Evolutionary conservation across 1,140 invertebrate species (phyloP).

Genomic region (Bilobella aurantiaca): DNA sequence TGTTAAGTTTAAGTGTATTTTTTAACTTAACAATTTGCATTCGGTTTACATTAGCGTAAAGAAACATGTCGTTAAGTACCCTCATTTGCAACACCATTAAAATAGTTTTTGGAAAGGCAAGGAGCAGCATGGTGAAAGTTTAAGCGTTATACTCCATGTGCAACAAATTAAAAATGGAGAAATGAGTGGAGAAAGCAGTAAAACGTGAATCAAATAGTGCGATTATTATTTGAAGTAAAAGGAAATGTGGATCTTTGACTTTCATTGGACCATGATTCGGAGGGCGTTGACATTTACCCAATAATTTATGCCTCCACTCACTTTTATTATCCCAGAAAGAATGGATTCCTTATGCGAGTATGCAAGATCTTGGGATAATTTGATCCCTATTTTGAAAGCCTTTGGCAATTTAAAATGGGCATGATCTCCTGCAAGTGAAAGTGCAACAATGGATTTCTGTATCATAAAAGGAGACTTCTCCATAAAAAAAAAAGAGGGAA

Average conservation of each 20-base stretch:
- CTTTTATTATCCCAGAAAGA: not conserved
- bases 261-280: not conserved
- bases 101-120: no score
- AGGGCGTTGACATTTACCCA: not conserved
- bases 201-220: not conserved
- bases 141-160: no score
- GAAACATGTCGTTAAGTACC: no score
- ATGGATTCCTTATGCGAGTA: not conserved
- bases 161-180: no score
- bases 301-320: constrained; percentile 3
- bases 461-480: not conserved
- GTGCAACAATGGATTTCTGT: constrained; percentile 1
- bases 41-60: no score
- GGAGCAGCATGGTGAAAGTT: no score
- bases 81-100: no score
- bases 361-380: not conserved
- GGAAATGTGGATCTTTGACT: not conserved
- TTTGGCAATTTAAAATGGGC: constrained; percentile 1
- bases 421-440: not conserved
- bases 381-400: not conserved
- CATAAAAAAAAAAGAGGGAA: not conserved
- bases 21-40: no score
- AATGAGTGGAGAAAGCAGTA: not conserved
- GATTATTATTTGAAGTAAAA: not conserved
- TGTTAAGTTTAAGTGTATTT: no score